A percentile compares a stretch with the other conserved stretches of the same genome.
These are phyloP conservation scores for Exephanes ischioxanthus DNA, from an alignment of 2,888 invertebrate species.

Conservation along the genomic window DNA sequence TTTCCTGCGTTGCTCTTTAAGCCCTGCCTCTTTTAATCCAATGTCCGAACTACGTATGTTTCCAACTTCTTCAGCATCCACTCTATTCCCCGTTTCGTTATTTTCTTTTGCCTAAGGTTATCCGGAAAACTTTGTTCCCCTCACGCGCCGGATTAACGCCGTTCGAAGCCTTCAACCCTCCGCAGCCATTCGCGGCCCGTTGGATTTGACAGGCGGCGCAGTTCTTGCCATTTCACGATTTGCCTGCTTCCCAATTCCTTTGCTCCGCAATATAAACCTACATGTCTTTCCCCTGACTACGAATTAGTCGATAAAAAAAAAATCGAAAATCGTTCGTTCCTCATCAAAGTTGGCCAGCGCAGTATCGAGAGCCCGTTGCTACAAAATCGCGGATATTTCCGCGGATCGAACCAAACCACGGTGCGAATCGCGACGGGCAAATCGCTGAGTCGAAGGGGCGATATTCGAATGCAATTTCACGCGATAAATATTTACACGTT, in stretches of 20 bases:
- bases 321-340: background rate
- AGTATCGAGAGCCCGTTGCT: slow-evolving; percentile 2
- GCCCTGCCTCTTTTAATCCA: background rate
- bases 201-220: background rate
- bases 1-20: background rate
- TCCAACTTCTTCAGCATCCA: background rate
- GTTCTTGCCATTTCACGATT: background rate
- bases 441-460: slow-evolving; percentile 57
- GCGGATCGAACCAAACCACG: slow-evolving; percentile 33
- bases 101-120: background rate
- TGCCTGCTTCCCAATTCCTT: background rate
- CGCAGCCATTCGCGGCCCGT: background rate
- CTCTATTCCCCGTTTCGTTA: background rate
- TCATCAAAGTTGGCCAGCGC: background rate
- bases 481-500: slow-evolving; percentile 70
- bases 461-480: slow-evolving; percentile 62
- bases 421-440: slow-evolving; percentile 55
- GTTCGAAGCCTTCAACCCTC: background rate
- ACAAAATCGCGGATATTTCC: slow-evolving; percentile 4
- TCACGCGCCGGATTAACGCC: background rate
- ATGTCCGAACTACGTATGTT: background rate
- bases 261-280: background rate
- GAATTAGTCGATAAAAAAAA: background rate
- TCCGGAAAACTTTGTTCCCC: background rate
- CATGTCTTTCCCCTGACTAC: background rate